A percentile compares a stretch with the other conserved stretches of the same genome.
Evolutionary conservation across 2,888 invertebrate genomes (phyloP).

Genomic region (Nysson spinosus): DNA sequence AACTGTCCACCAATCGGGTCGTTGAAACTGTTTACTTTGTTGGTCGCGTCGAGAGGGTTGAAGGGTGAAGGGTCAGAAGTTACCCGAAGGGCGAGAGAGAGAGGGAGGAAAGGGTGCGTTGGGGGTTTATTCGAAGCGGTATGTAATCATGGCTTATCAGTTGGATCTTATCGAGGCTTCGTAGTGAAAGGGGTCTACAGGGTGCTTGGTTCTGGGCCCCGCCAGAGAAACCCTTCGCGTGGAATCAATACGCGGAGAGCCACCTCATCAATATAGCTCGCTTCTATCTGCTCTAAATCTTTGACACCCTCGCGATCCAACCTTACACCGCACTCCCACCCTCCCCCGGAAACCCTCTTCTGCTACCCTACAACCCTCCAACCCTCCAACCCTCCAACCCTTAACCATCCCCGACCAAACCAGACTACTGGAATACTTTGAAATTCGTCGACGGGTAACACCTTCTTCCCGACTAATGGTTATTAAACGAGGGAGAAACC

Average conservation of each 20-base stretch:
- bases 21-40: slow-evolving; percentile 51
- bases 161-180: slow-evolving; percentile 73
- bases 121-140: slow-evolving; percentile 43
- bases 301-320: slow-evolving; percentile 66
- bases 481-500: slow-evolving; percentile 64
- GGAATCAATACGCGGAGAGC: slow-evolving; percentile 73
- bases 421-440: slow-evolving; percentile 30
- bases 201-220: slow-evolving; percentile 53
- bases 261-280: slow-evolving; percentile 72
- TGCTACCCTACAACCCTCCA: too few relatives aligned
- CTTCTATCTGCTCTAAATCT: slow-evolving; percentile 74
- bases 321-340: slow-evolving; percentile 18
- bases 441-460: slow-evolving; percentile 61
- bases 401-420: slow-evolving; percentile 32
- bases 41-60: slow-evolving; percentile 2
- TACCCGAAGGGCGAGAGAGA: slow-evolving; percentile 10
- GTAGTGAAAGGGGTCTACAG: slow-evolving; percentile 69
- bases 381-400: too few relatives aligned
- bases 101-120: neutral
- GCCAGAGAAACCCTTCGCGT: slow-evolving; percentile 32
- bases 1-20: neutral
- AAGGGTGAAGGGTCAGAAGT: slow-evolving; percentile 25
- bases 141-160: slow-evolving; percentile 75
- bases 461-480: slow-evolving; percentile 65
- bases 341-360: neutral